Percentiles rank a stretch among this genome's conserved stretches.
Conservation (phyloP, 2,113 vertebrate species). For the Leucosticte australis region DNA sequence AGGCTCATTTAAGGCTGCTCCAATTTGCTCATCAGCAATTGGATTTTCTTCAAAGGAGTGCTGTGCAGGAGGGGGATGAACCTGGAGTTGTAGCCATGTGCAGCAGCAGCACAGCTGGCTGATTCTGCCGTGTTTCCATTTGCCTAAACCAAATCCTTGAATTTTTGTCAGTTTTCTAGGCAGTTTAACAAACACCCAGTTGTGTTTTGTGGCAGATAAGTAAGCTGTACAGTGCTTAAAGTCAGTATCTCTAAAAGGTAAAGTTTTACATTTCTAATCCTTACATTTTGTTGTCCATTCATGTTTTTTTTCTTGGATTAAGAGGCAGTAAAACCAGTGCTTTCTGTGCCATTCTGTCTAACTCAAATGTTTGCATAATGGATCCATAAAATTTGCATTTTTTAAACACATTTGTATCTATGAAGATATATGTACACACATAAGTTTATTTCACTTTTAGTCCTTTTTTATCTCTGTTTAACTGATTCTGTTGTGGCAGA, state of each 20-base stretch:
- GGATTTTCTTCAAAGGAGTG: background rate
- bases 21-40: background rate
- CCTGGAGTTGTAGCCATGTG: accelerated
- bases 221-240: background rate
- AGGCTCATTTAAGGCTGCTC: background rate
- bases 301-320: background rate
- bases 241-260: background rate
- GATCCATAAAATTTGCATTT: background rate
- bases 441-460: background rate
- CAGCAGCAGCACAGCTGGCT: background rate
- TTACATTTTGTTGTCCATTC: background rate
- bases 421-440: background rate
- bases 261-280: background rate
- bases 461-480: background rate
- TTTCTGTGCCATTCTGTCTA: background rate
- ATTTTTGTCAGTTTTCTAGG: background rate
- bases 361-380: background rate
- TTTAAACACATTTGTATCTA: accelerated
- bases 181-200: background rate
- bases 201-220: background rate
- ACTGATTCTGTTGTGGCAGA: background rate
- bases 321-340: background rate
- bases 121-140: background rate
- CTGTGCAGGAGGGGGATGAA: background rate
- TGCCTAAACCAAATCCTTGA: background rate